Evolutionary conservation across 2,113 vertebrate species (phyloP).

Genomic region (Syngnathus typhle): DNA sequence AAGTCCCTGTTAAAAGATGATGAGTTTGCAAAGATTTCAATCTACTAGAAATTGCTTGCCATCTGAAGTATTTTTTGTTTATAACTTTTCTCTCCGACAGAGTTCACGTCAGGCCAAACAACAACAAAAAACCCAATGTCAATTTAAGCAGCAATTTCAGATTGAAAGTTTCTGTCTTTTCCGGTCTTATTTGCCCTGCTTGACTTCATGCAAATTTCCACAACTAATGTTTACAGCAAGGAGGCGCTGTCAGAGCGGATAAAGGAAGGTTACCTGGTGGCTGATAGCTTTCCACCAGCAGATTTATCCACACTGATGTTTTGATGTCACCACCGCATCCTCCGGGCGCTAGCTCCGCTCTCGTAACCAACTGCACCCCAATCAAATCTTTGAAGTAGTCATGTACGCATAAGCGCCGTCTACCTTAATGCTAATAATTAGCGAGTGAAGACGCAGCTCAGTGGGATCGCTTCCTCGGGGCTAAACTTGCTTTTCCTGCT

Average conservation of each 20-base stretch:
- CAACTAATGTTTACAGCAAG: conserved; percentile 55
- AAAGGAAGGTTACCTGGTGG: conserved; percentile 73
- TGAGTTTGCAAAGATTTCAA: not conserved
- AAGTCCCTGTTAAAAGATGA: not conserved
- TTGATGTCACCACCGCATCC: conserved; percentile 68
- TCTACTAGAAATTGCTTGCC: not conserved
- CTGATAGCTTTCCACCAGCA: conserved; percentile 56
- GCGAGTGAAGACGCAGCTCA: conserved; percentile 55
- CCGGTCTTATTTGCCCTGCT: conserved; percentile 19
- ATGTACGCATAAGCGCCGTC: conserved; percentile 68
- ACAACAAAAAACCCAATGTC: conserved; percentile 27
- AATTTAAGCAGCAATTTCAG: conserved; percentile 24
- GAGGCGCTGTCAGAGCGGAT: conserved; percentile 67
- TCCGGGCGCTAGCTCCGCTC: conserved; percentile 55
- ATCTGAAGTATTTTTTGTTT: conserved; percentile 6
- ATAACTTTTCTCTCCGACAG: not conserved
- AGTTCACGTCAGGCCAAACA: conserved; percentile 10
- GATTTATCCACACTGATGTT: conserved; percentile 76
- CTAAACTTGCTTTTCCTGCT: conserved; percentile 67
- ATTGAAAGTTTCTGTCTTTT: not conserved
- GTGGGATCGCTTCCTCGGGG: conserved; percentile 70
- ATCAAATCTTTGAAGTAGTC: conserved; percentile 79
- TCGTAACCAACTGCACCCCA: conserved; percentile 69
- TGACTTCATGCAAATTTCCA: conserved; percentile 49
- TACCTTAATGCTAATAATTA: conserved; percentile 82